phyloP scores from a whole-genome alignment of 2,113 vertebrate species.

The Pipa parva region DNA sequence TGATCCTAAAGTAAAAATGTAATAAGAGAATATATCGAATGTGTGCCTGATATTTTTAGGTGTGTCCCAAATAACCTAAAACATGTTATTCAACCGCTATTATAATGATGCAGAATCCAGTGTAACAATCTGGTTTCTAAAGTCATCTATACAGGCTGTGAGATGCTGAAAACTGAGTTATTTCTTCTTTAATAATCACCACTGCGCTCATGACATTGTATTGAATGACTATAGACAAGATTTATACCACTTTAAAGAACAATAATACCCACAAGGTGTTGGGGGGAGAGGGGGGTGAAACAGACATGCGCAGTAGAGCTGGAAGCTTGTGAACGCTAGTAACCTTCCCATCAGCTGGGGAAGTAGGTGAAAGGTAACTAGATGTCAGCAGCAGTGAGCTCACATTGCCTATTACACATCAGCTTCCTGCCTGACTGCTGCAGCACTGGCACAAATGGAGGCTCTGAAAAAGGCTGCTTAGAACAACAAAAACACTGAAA shows the following conservation, averaged over 20 bases:
- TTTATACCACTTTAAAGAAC: background rate
- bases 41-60: no score
- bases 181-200: background rate
- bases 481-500: no score
- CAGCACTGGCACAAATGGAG: background rate
- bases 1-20: no score
- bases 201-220: background rate
- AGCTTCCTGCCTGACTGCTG: slow-evolving; percentile 6
- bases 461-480: background rate
- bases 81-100: no score
- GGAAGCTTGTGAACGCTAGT: slow-evolving; percentile 16
- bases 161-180: background rate
- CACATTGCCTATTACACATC: slow-evolving; percentile 8
- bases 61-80: no score
- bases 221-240: background rate
- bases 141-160: background rate
- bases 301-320: background rate
- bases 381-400: slow-evolving; percentile 34
- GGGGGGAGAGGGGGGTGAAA: background rate
- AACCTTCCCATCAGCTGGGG: slow-evolving; percentile 36
- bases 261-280: background rate
- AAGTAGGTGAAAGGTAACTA: slow-evolving; percentile 42
- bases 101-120: no score
- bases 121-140: no score
- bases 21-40: no score